Conservation (phyloP, 1,140 invertebrate species). For the Drosophila mayri region DNA sequence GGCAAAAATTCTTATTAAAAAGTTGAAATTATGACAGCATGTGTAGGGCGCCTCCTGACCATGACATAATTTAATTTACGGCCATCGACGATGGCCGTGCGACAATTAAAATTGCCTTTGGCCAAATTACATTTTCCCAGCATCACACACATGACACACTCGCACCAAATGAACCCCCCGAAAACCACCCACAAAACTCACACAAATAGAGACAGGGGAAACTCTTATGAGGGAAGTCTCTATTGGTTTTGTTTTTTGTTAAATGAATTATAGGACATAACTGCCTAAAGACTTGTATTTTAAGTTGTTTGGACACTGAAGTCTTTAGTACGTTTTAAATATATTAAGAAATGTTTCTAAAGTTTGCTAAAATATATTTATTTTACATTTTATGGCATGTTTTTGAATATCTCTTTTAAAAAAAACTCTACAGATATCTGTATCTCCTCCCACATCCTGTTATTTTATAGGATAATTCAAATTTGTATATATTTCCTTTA, state of each 20-base stretch:
- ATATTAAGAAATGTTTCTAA: not conserved
- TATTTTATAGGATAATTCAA: not conserved
- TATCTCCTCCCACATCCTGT: not conserved
- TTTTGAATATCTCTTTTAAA: not conserved
- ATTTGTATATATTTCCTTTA: not conserved
- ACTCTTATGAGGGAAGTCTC: not conserved
- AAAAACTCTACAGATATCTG: not conserved
- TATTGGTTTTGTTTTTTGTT: not conserved
- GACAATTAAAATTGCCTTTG: conserved; percentile 75
- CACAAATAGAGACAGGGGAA: not conserved
- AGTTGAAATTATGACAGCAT: conserved; percentile 54
- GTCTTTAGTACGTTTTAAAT: not conserved
- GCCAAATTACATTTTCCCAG: conserved; percentile 63
- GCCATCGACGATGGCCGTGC: conserved; percentile 21
- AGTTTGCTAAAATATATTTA: not conserved
- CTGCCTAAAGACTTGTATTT: too few relatives aligned
- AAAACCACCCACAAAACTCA: conserved; percentile 21
- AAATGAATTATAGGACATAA: not conserved
- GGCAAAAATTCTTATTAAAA: conserved; percentile 55
- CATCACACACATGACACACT: not conserved
- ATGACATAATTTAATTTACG: conserved; percentile 71
- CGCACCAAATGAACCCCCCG: not conserved
- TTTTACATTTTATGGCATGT: not conserved
- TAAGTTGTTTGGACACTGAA: not conserved
- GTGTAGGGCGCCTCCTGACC: conserved; percentile 17